Evolutionary conservation across 1,140 invertebrate species (phyloP).

Genomic region (Hormaphis cornu): DNA sequence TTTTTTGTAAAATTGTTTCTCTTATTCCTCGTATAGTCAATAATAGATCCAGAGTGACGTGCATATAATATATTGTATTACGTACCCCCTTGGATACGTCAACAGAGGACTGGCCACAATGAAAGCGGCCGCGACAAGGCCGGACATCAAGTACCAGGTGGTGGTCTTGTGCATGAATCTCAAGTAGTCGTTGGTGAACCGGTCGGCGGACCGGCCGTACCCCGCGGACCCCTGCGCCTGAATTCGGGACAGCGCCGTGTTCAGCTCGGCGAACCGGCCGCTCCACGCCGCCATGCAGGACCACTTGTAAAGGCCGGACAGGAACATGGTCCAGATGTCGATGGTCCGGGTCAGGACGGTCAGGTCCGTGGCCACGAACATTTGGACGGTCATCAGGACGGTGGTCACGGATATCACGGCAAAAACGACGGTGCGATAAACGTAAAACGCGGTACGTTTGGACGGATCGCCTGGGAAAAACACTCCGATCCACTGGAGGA

Average conservation of each 20-base stretch:
- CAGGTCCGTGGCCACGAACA: not conserved
- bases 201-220: not conserved
- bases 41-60: too few species aligned
- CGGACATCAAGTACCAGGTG: not conserved
- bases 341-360: not conserved
- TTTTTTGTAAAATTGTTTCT: not conserved
- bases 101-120: not conserved
- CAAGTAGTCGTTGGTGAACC: not conserved
- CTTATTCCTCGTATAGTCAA: too few species aligned
- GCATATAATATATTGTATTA: too few species aligned
- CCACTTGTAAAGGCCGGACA: not conserved
- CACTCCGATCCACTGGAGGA: not conserved
- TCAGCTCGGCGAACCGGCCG: not conserved
- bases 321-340: constrained; percentile 14
- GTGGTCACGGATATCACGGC: not conserved
- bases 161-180: not conserved
- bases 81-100: not conserved
- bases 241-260: not conserved
- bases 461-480: not conserved
- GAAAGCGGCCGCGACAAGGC: not conserved
- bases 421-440: not conserved
- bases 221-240: not conserved
- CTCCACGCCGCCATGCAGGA: not conserved
- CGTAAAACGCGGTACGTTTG: not conserved
- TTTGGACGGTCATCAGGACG: not conserved